These are phyloP conservation scores for Carassius auratus DNA, from an alignment of 2,113 vertebrate species.

Conservation along the genomic window DNA sequence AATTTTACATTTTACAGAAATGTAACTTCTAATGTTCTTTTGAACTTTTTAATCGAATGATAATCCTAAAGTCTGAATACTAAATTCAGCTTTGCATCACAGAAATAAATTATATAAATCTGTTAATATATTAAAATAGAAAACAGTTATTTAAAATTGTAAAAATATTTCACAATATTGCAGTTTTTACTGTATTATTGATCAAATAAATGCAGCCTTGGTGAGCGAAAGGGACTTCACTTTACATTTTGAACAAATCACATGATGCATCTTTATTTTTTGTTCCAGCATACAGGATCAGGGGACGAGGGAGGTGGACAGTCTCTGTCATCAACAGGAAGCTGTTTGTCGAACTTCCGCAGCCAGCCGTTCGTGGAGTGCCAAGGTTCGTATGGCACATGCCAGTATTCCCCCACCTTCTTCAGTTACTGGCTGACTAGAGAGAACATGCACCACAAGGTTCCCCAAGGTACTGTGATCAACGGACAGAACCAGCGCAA, in stretches of 20 bases:
- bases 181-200: too few species aligned
- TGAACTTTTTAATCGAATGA: too few species aligned
- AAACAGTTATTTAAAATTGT: too few species aligned
- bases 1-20: too few species aligned
- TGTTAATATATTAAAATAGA: not conserved
- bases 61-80: too few species aligned
- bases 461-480: slow-evolving; percentile 67
- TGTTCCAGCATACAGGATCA: slow-evolving; percentile 86
- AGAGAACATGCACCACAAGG: slow-evolving; percentile 54
- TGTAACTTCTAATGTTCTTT: too few species aligned
- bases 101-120: not conserved
- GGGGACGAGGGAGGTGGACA: slow-evolving; percentile 90
- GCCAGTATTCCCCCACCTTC: slow-evolving; percentile 85
- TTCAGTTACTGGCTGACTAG: slow-evolving; percentile 91
- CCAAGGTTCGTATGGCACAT: slow-evolving; percentile 89
- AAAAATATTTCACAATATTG: too few species aligned
- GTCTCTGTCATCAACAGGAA: slow-evolving; percentile 88
- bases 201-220: too few species aligned
- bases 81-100: not conserved
- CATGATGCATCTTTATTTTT: slow-evolving; percentile 16
- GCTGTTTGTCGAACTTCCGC: slow-evolving; percentile 86
- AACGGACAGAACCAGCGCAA: slow-evolving; percentile 75
- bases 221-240: not conserved
- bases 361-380: slow-evolving; percentile 89
- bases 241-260: not conserved